phyloP scores from a whole-genome alignment of 2,113 vertebrate species.

The Semicossyphus pulcher region DNA sequence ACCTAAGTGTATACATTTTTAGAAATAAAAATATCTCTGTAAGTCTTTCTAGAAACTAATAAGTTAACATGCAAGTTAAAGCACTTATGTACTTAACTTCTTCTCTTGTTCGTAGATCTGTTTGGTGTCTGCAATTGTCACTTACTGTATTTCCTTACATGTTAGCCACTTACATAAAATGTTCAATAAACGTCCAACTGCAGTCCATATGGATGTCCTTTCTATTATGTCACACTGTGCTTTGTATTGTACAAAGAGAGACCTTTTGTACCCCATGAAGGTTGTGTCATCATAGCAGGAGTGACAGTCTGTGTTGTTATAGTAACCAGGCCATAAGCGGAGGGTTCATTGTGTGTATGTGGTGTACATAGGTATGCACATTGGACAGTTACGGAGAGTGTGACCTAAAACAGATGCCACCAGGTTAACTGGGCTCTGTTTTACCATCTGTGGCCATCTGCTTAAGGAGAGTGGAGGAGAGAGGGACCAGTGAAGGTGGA shows the following conservation, averaged over 20 bases:
- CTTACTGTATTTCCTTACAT: not conserved
- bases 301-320: conserved; percentile 8
- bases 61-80: not conserved
- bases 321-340: conserved; percentile 1
- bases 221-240: not conserved
- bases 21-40: no score
- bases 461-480: conserved; percentile 36
- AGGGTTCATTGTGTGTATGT: not conserved
- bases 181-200: not conserved
- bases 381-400: conserved; percentile 17
- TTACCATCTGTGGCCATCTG: conserved; percentile 72
- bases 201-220: not conserved
- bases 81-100: not conserved
- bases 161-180: not conserved
- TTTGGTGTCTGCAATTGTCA: not conserved
- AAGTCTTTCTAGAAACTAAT: not conserved
- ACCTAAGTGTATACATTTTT: no score
- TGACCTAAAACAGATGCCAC: conserved; percentile 61
- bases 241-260: not conserved
- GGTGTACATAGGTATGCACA: conserved; percentile 5
- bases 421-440: conserved; percentile 51
- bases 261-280: not conserved
- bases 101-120: not conserved
- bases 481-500: conserved; percentile 34
- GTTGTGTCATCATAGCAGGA: conserved; percentile 5